Conservation (phyloP, 1,140 invertebrate genomes). For the Phthorimaea operculella region DNA sequence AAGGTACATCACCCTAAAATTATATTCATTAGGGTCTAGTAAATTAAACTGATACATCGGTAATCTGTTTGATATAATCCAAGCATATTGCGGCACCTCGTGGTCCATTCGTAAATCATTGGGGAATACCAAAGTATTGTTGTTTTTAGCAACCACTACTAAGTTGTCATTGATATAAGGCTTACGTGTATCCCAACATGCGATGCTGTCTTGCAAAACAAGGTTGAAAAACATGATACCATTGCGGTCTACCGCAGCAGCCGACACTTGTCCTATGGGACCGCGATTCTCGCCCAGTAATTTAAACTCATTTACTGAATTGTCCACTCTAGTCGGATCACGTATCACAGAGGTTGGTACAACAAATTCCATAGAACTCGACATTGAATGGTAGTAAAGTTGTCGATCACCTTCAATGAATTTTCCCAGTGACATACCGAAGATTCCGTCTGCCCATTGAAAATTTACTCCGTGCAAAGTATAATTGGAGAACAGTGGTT, state of each 20-base stretch:
- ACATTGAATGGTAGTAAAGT: conserved; percentile 84
- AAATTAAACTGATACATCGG: conserved; percentile 79
- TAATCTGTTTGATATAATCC: conserved; percentile 80
- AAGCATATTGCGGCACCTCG: conserved; percentile 74
- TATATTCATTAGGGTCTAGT: conserved; percentile 74
- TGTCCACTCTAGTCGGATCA: conserved; percentile 69
- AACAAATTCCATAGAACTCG: conserved; percentile 78
- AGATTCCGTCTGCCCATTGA: conserved; percentile 84
- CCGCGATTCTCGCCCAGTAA: conserved; percentile 74
- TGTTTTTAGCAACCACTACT: conserved; percentile 72
- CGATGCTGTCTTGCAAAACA: conserved; percentile 78
- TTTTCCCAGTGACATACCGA: conserved; percentile 78
- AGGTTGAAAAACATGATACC: conserved; percentile 86
- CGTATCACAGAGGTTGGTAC: conserved; percentile 74
- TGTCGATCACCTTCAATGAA: conserved; percentile 67
- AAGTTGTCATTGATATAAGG: conserved; percentile 74
- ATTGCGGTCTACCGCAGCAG: conserved; percentile 76
- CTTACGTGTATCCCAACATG: conserved; percentile 83
- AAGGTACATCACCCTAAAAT: conserved; percentile 77
- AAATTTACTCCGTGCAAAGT: conserved; percentile 78
- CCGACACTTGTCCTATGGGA: conserved; percentile 75
- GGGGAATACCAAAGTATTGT: conserved; percentile 76
- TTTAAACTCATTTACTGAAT: conserved; percentile 71
- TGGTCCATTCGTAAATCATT: conserved; percentile 82
- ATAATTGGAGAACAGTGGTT: conserved; percentile 77